A percentile compares a stretch with the other conserved stretches of the same genome.
Conservation (phyloP, 2,888 invertebrate species). For the Neria commutata region DNA sequence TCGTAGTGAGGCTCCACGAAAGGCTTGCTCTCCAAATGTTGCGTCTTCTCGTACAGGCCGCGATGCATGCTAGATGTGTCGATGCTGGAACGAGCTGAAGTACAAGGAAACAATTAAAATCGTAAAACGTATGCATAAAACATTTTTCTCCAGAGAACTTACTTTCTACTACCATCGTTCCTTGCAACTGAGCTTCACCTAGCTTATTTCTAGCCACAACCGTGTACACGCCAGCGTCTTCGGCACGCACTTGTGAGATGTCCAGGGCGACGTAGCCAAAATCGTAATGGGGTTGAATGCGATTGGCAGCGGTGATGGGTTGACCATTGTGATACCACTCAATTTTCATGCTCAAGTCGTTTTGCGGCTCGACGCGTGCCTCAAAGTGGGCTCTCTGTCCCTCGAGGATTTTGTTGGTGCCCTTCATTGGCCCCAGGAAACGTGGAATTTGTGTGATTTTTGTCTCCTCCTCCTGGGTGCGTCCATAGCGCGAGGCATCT, state of each 20-base stretch:
- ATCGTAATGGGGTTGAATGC: conserved; percentile 93
- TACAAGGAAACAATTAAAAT: conserved; percentile 8
- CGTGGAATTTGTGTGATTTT: conserved; percentile 80
- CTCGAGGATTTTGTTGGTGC: conserved; percentile 91
- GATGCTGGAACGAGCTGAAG: conserved; percentile 82
- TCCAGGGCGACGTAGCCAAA: conserved; percentile 97
- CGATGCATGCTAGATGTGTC: conserved; percentile 92
- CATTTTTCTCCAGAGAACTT: conserved; percentile 61
- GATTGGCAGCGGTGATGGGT: conserved; percentile 84
- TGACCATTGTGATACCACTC: conserved; percentile 98
- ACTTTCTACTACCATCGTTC: conserved; percentile 89
- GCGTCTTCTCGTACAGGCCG: conserved; percentile 84
- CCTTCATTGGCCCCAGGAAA: conserved; percentile 87
- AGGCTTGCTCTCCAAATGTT: conserved; percentile 82
- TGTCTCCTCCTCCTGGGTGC: conserved; percentile 74
- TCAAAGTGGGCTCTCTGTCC: conserved; percentile 95
- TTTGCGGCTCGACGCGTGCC: conserved; percentile 92
- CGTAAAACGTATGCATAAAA: conserved; percentile 12
- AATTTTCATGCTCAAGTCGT: conserved; percentile 88
- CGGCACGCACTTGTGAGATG: conserved; percentile 87
- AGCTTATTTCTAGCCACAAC: conserved; percentile 89
- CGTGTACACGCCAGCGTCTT: conserved; percentile 92
- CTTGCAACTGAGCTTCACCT: conserved; percentile 85
- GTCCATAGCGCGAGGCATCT: conserved; percentile 77
- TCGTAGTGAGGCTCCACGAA: conserved; percentile 87